Percentiles rank a stretch among this genome's conserved stretches.
phyloP scores from a whole-genome alignment of 2,888 invertebrate genomes.

The Gasteruption jaculator region DNA sequence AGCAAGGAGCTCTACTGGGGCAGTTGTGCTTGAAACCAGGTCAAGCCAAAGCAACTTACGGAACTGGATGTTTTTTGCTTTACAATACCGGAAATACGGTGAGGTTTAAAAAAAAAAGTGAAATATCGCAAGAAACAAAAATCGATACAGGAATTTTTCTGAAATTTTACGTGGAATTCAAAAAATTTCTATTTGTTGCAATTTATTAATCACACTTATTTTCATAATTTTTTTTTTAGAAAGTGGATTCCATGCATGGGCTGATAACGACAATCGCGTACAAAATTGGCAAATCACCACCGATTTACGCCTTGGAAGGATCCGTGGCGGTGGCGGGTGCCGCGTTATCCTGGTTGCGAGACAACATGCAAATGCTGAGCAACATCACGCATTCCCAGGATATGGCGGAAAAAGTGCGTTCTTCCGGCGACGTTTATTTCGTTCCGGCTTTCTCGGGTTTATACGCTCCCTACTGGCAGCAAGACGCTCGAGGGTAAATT shows the following conservation, averaged over 20 bases:
- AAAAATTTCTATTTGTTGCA: not conserved
- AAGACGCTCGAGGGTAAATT: conserved; percentile 74
- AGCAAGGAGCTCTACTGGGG: conserved; percentile 90
- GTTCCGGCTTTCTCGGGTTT: conserved; percentile 97
- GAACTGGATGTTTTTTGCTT: conserved; percentile 92
- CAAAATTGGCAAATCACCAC: conserved; percentile 73
- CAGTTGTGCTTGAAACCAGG: conserved; percentile 86
- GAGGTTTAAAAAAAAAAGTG: conserved; percentile 34
- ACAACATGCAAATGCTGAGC: conserved; percentile 74
- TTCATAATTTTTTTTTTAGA: conserved; percentile 53
- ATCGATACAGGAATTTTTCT: too few species aligned
- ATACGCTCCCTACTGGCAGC: conserved; percentile 94
- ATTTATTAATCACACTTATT: too few species aligned
- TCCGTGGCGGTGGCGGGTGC: conserved; percentile 86
- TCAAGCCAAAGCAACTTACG: conserved; percentile 91
- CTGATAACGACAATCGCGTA: conserved; percentile 89
- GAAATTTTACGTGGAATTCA: too few species aligned
- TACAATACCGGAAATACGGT: conserved; percentile 83
- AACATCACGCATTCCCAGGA: conserved; percentile 65
- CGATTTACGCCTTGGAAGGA: conserved; percentile 87
- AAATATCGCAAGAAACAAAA: conserved; percentile 2
- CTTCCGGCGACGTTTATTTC: conserved; percentile 81
- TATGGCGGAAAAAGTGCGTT: conserved; percentile 59
- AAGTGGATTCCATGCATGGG: conserved; percentile 81
- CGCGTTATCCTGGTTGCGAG: conserved; percentile 83